Base-by-base conservation (phyloP, 2,113 vertebrate genomes). In the Fregetta grallaria region DNA sequence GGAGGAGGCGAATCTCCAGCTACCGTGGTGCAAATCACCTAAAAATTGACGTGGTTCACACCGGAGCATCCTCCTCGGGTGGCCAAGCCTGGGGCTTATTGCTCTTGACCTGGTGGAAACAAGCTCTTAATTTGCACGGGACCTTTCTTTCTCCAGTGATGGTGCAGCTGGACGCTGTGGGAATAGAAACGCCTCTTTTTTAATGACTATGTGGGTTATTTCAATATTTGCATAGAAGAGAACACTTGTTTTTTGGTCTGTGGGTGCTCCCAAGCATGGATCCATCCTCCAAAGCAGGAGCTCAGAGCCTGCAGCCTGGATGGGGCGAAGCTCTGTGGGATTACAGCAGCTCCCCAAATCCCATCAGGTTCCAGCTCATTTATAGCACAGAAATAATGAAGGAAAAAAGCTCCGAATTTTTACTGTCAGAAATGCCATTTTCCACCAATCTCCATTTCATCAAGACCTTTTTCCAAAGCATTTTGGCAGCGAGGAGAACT, bases 11-110 rank as follows among this genome's bases (percentile, higher is more conserved):
- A 36, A 86, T 56, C 73, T 85, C 44, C 38, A 45, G 36, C 34
- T 23, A 6, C 18, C 6, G 0, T 0, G 0, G 22, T 40, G 61
- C 25, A 32, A 32, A 42, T 49, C 68, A 32, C 49, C 47, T 8
- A 2, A 49, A 49, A 75, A 16, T 40, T 29, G 15, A 3, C 0
- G 15, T 5, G 7, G 7, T 52, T 62, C 55, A 19, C 68, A 20
- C 49, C 3, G 3, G 42, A 63, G 70, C 76, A 23, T 42, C 67
- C 53, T 42, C 40, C 67, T 53, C 38, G 1, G 4, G 17, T 10
- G 47, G 68, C 29, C 90, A 36, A 40, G 40, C 59, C 50, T n/a
- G 2, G 38, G 67, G 12, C 15, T 52, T 53, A 5, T 3, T 14
- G 38, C 19, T 67, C 45, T 27, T 49, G 40, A 36, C 11, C 30